Conservation (phyloP, 1,140 invertebrate genomes). For the Macrocentrus cingulum region DNA sequence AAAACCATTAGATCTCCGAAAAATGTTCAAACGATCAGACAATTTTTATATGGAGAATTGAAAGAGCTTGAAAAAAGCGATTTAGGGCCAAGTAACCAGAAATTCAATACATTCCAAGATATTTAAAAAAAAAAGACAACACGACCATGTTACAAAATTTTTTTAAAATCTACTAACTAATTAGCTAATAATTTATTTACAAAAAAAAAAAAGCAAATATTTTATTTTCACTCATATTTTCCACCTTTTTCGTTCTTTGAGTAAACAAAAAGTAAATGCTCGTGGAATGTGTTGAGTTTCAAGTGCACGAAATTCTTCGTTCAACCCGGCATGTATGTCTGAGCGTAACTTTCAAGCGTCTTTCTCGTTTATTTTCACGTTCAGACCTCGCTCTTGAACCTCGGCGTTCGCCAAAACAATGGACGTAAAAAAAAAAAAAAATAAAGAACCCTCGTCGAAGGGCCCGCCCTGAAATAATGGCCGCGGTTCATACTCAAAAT, state of each 20-base stretch:
- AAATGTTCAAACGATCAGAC: no score
- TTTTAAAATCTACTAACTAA: no score
- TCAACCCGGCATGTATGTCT: neutral
- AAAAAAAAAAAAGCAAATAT: no score
- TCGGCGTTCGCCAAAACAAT: slow-evolving; percentile 23
- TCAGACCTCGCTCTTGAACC: slow-evolving; percentile 11
- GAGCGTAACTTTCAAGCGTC: neutral
- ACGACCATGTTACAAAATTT: neutral
- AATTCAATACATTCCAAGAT: neutral
- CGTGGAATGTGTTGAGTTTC: neutral
- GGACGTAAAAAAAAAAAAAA: slow-evolving; percentile 7
- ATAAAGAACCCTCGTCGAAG: neutral
- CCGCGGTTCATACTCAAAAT: slow-evolving; percentile 3
- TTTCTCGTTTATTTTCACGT: neutral
- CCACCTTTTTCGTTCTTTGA: no score
- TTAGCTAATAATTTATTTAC: no score
- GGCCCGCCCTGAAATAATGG: slow-evolving; percentile 19
- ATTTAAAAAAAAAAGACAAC: neutral
- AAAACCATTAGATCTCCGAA: no score
- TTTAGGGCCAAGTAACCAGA: neutral
- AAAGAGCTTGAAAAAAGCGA: no score
- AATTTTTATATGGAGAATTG: no score
- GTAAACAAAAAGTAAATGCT: neutral
- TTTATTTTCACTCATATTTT: no score
- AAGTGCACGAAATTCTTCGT: neutral